Percentiles rank a stretch among this genome's conserved stretches.
These are phyloP conservation scores for Acanthosepion pharaonis DNA, from an alignment of 2,888 invertebrate species.

Conservation along the genomic window DNA sequence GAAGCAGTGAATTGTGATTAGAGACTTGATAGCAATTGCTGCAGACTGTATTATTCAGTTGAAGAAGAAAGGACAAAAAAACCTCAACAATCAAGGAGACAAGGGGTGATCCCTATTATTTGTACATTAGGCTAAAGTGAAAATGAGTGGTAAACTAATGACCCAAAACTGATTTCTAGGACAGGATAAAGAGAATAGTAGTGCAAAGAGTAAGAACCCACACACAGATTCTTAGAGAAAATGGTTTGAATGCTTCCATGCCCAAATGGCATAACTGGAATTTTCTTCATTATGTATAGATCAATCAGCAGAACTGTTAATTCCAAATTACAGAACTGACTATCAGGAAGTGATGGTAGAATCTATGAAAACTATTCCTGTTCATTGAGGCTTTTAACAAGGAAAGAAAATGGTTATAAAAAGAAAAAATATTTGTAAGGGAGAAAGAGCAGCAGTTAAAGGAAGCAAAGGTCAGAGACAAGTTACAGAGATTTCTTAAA, in stretches of 20 bases:
- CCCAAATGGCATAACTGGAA: neutral
- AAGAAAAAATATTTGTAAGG: neutral
- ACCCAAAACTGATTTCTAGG: neutral
- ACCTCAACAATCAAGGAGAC: neutral
- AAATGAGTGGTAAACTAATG: neutral
- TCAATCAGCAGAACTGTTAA: neutral
- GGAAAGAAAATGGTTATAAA: neutral
- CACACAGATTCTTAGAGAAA: neutral
- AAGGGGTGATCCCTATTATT: neutral
- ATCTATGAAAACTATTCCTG: neutral
- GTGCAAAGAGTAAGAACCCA: neutral
- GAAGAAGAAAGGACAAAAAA: neutral
- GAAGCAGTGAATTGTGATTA: neutral
- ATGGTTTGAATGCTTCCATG: neutral
- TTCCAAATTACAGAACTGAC: neutral
- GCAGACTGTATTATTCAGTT: neutral
- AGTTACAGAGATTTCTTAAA: neutral
- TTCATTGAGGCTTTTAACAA: neutral
- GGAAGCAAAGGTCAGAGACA: neutral
- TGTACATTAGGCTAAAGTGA: neutral
- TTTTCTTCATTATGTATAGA: slow-evolving; percentile 6
- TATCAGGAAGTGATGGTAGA: neutral
- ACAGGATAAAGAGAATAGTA: neutral
- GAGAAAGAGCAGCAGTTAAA: neutral
- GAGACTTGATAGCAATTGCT: neutral